Evolutionary conservation across 2,113 vertebrate genomes (phyloP).

Genomic region (Pontoporia blainvillei): DNA sequence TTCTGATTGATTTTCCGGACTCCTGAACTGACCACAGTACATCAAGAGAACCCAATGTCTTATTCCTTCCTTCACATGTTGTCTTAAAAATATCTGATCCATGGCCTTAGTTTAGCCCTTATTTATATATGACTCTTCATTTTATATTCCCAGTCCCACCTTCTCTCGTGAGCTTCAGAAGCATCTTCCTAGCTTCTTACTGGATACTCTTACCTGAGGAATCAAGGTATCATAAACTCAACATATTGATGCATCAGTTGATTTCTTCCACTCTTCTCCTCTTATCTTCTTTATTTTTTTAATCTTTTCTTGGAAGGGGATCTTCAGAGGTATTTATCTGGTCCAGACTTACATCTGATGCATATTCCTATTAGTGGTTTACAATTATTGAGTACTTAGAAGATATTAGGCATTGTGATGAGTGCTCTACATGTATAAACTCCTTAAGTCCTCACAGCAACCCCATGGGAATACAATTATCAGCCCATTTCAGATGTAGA

Average conservation of each 20-base stretch:
- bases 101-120: background rate
- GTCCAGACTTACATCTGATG: background rate
- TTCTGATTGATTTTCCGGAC: background rate
- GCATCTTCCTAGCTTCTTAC: background rate
- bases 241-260: background rate
- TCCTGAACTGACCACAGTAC: background rate
- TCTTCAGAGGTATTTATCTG: background rate
- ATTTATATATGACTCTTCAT: background rate
- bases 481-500: background rate
- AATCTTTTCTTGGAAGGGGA: background rate
- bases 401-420: background rate
- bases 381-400: constrained; percentile 6
- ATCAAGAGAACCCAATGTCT: background rate
- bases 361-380: background rate
- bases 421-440: background rate
- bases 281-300: background rate
- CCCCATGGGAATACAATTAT: background rate
- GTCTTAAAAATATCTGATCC: background rate
- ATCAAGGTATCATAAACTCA: background rate
- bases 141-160: background rate
- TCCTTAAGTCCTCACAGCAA: background rate
- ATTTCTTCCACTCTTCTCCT: background rate
- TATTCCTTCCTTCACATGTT: background rate
- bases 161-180: background rate
- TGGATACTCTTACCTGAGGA: background rate